Conservation (phyloP, 2,888 invertebrate species). For the Hyles lineata region DNA sequence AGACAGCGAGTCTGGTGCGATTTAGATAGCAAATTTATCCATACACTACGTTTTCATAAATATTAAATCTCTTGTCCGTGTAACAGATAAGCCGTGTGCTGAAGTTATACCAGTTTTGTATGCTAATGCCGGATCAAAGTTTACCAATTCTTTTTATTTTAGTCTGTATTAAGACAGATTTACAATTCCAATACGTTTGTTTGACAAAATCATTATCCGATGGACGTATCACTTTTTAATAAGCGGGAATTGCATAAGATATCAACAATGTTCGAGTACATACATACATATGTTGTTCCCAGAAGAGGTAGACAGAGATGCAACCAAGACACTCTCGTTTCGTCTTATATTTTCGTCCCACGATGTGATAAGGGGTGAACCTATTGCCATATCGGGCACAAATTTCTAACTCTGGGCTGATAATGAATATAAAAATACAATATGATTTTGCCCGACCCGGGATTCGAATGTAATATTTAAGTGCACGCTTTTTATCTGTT, state of each 20-base stretch:
- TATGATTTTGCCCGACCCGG: too few relatives aligned
- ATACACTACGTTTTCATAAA: conserved; percentile 46
- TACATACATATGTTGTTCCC: too few relatives aligned
- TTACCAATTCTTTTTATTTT: conserved; percentile 39
- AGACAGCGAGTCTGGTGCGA: not conserved
- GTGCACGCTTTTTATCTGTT: too few relatives aligned
- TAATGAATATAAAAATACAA: too few relatives aligned
- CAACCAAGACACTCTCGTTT: too few relatives aligned
- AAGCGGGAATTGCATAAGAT: not conserved
- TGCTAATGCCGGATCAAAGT: conserved; percentile 41
- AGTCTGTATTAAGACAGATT: not conserved
- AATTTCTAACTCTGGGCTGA: too few relatives aligned
- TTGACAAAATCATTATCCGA: not conserved
- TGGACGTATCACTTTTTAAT: conserved; percentile 10
- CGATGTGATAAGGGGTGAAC: too few relatives aligned
- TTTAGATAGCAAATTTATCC: conserved; percentile 5
- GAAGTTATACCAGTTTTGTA: conserved; percentile 43
- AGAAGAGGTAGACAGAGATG: too few relatives aligned
- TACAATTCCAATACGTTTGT: conserved; percentile 10
- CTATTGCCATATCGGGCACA: too few relatives aligned
- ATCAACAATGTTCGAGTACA: not conserved
- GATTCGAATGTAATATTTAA: too few relatives aligned
- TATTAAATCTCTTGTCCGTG: conserved; percentile 49
- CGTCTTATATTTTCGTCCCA: too few relatives aligned
- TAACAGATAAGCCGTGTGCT: conserved; percentile 44